These are phyloP conservation scores for Escarpia spicata DNA, from an alignment of 2,888 invertebrate species.

Conservation along the genomic window DNA sequence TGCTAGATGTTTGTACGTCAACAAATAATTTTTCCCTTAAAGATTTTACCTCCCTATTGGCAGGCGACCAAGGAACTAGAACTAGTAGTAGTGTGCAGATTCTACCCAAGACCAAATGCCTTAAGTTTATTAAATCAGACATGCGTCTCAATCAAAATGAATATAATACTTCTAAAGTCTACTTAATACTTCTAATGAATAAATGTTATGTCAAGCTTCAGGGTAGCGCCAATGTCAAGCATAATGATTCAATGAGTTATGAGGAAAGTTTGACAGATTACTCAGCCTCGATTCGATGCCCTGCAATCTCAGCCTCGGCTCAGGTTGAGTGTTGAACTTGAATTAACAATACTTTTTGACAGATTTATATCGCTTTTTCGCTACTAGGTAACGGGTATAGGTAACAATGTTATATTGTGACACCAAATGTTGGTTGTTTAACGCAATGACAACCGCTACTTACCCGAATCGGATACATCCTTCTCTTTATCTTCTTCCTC, in stretches of 20 bases:
- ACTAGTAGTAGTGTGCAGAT: too few relatives aligned
- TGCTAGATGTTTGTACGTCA: too few relatives aligned
- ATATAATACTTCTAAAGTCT: background rate
- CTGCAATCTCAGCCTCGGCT: background rate
- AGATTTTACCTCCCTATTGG: too few relatives aligned
- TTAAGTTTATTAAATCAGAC: background rate
- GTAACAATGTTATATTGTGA: background rate
- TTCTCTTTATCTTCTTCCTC: background rate
- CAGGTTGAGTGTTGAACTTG: background rate
- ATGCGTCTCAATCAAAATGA: background rate
- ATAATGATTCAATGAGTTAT: too few relatives aligned
- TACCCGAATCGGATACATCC: background rate
- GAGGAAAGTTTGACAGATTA: too few relatives aligned
- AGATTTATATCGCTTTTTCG: background rate
- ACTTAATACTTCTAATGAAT: background rate
- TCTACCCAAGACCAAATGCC: too few relatives aligned
- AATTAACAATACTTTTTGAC: background rate
- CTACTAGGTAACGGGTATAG: background rate
- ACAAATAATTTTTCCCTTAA: too few relatives aligned
- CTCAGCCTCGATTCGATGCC: background rate
- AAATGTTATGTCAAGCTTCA: background rate
- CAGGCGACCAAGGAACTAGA: too few relatives aligned
- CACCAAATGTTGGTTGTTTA: background rate
- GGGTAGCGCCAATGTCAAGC: too few relatives aligned
- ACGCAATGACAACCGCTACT: background rate